Conservation (phyloP, 2,888 invertebrate species). For the Harpalus rubripes region DNA sequence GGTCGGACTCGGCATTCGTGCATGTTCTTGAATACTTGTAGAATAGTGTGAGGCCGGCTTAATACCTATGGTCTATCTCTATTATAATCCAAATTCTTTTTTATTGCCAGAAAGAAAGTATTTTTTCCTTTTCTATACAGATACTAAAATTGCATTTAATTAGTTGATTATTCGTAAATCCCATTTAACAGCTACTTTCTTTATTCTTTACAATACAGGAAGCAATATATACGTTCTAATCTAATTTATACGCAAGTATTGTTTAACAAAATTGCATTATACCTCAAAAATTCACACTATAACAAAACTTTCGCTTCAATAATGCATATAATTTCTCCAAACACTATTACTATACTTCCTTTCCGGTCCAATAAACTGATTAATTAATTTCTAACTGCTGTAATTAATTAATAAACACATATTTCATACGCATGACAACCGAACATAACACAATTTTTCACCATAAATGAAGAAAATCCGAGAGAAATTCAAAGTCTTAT, state of each 20-base stretch:
- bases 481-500: conserved; percentile 1
- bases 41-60: too few species aligned
- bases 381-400: conserved; percentile 1
- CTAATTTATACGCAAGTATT: neutral
- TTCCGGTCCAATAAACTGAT: conserved; percentile 4
- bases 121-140: too few species aligned
- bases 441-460: neutral
- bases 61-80: too few species aligned
- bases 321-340: conserved; percentile 36
- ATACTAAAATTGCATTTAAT: neutral
- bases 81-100: too few species aligned
- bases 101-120: too few species aligned
- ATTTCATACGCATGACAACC: neutral
- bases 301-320: conserved; percentile 31
- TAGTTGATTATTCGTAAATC: neutral
- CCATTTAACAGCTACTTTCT: neutral
- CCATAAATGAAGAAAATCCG: neutral
- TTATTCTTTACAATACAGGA: neutral
- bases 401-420: conserved; percentile 27
- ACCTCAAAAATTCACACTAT: neutral
- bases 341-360: conserved; percentile 17
- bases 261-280: neutral
- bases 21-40: too few species aligned
- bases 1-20: too few species aligned
- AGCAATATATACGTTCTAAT: neutral